A percentile compares a stretch with the other conserved stretches of the same genome.
Conservation (phyloP, 1,140 invertebrate genomes). For the Drosophila nigromelanica region DNA sequence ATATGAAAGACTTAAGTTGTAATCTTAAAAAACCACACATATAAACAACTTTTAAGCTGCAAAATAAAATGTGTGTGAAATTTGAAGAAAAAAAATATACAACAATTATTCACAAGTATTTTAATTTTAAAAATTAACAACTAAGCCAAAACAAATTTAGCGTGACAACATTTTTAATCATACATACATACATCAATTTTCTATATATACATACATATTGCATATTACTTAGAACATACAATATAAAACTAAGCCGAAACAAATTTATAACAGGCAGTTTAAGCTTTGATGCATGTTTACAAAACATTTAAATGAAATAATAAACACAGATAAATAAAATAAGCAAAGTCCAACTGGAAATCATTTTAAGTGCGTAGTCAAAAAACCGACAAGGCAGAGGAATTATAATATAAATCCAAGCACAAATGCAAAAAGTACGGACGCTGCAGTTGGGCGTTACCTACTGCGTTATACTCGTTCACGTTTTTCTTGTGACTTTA, state of each 20-base stretch:
- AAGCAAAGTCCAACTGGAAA: conserved; percentile 20
- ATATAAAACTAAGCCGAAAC: conserved; percentile 31
- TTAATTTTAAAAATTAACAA: conserved; percentile 28
- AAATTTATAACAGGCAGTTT: conserved; percentile 74
- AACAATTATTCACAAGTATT: conserved; percentile 57
- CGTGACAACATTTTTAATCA: conserved; percentile 27
- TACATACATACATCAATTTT: conserved; percentile 34
- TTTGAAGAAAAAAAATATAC: conserved; percentile 24
- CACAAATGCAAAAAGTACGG: conserved; percentile 48
- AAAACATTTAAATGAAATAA: conserved; percentile 79
- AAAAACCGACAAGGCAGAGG: conserved; percentile 6
- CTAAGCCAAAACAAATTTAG: conserved; percentile 65
- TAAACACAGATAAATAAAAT: conserved; percentile 44
- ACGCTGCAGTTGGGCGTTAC: no score
- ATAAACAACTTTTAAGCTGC: conserved; percentile 38
- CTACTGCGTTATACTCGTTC: no score
- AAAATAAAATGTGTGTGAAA: conserved; percentile 19
- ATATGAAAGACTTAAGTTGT: no score
- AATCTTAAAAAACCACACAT: no score
- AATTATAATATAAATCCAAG: conserved; percentile 17
- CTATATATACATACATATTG: conserved; percentile 38
- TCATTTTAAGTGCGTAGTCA: conserved; percentile 23
- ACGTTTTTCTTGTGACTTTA: no score
- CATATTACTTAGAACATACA: conserved; percentile 27
- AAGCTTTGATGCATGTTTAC: conserved; percentile 81